Base-by-base conservation (phyloP, 2,888 invertebrate species). In the Orgyia antiqua region DNA sequence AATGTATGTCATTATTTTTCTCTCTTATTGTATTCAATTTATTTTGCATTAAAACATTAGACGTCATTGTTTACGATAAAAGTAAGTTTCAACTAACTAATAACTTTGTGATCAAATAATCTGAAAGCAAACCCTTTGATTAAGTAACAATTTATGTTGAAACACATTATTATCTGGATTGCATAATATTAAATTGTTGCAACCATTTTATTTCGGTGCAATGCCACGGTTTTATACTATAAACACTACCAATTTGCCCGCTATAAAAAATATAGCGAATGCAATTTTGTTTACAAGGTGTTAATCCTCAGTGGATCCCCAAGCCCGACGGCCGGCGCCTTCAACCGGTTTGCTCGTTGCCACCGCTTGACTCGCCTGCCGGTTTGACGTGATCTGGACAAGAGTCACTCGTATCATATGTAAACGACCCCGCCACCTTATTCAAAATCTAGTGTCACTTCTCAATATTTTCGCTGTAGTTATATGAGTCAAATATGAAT, bases 221-320 rank as follows among this genome's bases (percentile, higher is more conserved):
- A 28, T 30, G 43, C 32, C 44, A 50, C 39, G 35, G 42, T 51
- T 49, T 43, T 51, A 42, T 37, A 51, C 36, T 35, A 35, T 45
- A 42, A 8, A 18, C 18, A 8, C 18, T 45, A 44, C 45, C 35
- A 24, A 45, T 47, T 50, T 46, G 39, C 23, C 48, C 31, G 39
- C 41, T 39, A 55, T 58, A 64, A 66, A 64, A 69, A 69, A 61
- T 55, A 51, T 63, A 53, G 51, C 65, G 70, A 73, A 73, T 71
- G 73, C 77, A 69, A 78, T 78, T 73, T 77, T 79, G 83, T 83
- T 82, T 82, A 83, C 80, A 79, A 73, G 69, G 72, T 70, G 82
- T 73, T 82, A 77, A 78, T 75, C 72, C 72, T 51, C 58, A 58
- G 64, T 57, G 4, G 63, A 56, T 55, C 72, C 71, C 61, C 58